These are phyloP conservation scores for Pyrocephalus nanus DNA, from an alignment of 2,797 vertebrate species.

Conservation along the genomic window DNA sequence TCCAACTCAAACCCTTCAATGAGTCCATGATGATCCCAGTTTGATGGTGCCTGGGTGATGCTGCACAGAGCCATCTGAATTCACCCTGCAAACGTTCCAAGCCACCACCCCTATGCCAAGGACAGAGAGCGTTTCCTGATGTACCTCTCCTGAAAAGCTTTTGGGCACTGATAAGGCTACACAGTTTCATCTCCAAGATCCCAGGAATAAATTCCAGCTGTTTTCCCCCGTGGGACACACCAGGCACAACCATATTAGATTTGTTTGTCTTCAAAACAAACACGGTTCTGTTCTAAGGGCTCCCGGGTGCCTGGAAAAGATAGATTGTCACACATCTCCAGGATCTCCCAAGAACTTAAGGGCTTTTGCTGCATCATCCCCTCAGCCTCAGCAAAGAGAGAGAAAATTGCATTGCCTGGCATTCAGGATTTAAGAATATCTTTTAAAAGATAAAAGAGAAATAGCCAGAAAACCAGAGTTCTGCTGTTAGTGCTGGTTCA, in stretches of 20 bases:
- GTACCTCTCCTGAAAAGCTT: neutral
- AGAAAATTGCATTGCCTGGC: neutral
- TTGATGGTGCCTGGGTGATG: neutral
- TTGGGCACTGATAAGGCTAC: neutral
- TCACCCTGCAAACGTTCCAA: neutral
- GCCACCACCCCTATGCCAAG: neutral
- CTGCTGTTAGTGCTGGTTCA: neutral
- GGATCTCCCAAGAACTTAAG: slow-evolving; percentile 4
- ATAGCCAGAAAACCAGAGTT: neutral
- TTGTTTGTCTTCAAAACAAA: slow-evolving; percentile 38
- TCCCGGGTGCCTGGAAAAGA: neutral
- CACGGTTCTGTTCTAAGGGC: neutral
- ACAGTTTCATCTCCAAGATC: neutral
- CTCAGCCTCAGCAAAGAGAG: neutral
- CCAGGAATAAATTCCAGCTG: neutral
- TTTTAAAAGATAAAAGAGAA: neutral
- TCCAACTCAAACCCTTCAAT: neutral
- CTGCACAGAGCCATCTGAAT: neutral
- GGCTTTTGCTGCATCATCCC: neutral
- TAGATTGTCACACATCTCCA: neutral
- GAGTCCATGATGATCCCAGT: neutral
- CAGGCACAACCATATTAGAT: neutral
- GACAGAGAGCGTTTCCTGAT: neutral
- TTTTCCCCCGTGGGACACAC: neutral
- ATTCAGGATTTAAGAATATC: neutral